phyloP scores from a whole-genome alignment of 2,113 vertebrate genomes.

The Lepus timidus region DNA sequence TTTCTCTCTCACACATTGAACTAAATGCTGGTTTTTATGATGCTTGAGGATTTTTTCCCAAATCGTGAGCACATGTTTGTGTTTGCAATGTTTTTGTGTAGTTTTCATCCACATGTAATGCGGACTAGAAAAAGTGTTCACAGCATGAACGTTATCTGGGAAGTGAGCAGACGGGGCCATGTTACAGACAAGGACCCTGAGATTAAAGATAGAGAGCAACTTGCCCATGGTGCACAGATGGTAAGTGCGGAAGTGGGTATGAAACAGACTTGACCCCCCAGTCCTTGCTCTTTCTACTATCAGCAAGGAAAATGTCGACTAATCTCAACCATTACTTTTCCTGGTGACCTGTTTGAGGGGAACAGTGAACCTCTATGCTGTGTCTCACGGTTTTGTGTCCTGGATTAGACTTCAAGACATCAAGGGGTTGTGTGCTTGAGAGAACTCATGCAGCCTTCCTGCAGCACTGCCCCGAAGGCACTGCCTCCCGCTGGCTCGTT shows the following conservation, averaged over 20 bases:
- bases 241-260: no score
- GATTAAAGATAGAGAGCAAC: background rate
- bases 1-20: background rate
- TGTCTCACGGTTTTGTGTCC: background rate
- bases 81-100: background rate
- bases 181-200: background rate
- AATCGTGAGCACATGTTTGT: background rate
- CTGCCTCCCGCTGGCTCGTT: background rate
- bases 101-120: background rate
- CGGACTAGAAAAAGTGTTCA: background rate
- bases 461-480: slow-evolving; percentile 58
- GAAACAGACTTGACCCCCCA: background rate
- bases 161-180: background rate
- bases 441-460: background rate
- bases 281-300: background rate
- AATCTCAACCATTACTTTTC: background rate
- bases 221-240: background rate
- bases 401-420: background rate
- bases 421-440: background rate
- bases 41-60: background rate
- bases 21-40: background rate
- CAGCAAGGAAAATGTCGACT: background rate
- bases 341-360: no score
- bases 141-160: background rate
- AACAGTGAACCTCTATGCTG: background rate